Percentiles rank a stretch among this genome's conserved stretches.
These are phyloP conservation scores for Semnornis frantzii DNA, from an alignment of 2,113 vertebrate species.

Conservation along the genomic window DNA sequence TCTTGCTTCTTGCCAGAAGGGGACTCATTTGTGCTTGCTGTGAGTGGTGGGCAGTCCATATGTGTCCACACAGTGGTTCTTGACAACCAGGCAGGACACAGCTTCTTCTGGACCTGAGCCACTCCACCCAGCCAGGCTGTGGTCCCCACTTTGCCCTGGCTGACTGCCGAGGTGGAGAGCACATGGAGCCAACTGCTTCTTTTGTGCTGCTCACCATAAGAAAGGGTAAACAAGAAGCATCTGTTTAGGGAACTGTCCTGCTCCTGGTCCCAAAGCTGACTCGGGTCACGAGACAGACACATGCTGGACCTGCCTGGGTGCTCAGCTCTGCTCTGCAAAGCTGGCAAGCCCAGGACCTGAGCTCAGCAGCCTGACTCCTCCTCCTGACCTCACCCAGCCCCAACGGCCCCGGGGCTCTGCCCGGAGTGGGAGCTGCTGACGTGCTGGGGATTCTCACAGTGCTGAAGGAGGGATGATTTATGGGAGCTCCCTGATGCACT, in stretches of 20 bases:
- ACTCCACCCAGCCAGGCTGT: neutral
- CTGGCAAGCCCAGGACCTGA: neutral
- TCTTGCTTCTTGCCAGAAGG: neutral
- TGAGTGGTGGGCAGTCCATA: neutral
- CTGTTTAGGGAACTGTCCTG: fast-evolving
- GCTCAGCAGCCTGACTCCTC: neutral
- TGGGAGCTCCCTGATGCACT: neutral
- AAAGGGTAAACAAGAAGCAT: neutral
- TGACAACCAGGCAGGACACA: neutral
- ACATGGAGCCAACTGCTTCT: fast-evolving
- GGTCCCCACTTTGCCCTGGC: neutral
- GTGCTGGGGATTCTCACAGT: neutral
- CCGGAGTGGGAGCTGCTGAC: neutral
- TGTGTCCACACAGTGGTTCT: fast-evolving
- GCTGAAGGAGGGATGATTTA: neutral
- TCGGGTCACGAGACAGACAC: fast-evolving
- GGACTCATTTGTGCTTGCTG: neutral
- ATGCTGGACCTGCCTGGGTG: fast-evolving
- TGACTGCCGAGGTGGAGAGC: neutral
- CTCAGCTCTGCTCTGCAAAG: neutral
- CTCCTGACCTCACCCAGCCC: neutral
- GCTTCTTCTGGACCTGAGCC: neutral
- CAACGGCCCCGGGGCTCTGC: neutral
- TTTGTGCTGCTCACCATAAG: neutral
- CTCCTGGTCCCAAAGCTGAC: fast-evolving